Conservation (phyloP, 2,113 vertebrate species). For the Cyprinus carpio region DNA sequence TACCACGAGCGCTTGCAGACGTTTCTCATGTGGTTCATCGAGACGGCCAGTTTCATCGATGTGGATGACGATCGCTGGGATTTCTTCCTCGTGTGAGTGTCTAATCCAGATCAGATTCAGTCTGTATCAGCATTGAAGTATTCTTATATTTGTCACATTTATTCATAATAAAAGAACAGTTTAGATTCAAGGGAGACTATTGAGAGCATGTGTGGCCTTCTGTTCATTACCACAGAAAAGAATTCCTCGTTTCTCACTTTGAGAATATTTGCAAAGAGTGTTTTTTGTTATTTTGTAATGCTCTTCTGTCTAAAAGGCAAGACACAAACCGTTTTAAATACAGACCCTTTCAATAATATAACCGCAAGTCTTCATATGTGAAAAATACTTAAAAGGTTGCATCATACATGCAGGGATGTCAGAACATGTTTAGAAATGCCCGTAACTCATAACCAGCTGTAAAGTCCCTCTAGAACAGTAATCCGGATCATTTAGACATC, state of each 20-base stretch:
- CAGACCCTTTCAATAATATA: not conserved
- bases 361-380: not conserved
- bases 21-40: conserved; percentile 99
- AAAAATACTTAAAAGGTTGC: not conserved
- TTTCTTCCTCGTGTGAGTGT: conserved; percentile 99
- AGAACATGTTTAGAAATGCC: not conserved
- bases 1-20: conserved; percentile 98
- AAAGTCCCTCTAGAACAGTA: not conserved
- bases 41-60: conserved; percentile 99
- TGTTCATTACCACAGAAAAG: too few relatives aligned
- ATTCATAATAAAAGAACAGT: not conserved
- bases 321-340: not conserved
- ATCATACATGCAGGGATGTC: not conserved
- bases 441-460: not conserved
- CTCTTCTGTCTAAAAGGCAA: not conserved
- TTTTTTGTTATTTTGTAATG: not conserved
- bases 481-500: not conserved
- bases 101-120: not conserved
- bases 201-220: not conserved
- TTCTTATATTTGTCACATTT: conserved; percentile 3
- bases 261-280: not conserved
- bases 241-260: not conserved
- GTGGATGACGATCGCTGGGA: conserved; percentile 98
- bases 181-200: not conserved
- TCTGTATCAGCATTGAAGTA: not conserved